These are phyloP conservation scores for Rousettus leschenaultii DNA, from an alignment of 2,113 vertebrate species.

Conservation along the genomic window DNA sequence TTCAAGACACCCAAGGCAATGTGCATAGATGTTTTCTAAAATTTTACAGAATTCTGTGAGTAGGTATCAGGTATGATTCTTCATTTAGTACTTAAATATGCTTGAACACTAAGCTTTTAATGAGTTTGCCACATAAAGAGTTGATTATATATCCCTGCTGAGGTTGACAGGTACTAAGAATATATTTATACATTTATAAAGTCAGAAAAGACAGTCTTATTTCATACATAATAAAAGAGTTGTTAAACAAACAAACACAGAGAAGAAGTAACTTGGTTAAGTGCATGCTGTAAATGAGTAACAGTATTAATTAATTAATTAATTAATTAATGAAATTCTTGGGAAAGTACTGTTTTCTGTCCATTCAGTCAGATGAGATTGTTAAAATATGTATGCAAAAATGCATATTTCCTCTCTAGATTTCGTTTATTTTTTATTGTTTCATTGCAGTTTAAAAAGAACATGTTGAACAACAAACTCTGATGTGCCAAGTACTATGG, in stretches of 20 bases:
- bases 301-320: neutral
- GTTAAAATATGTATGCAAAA: neutral
- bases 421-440: neutral
- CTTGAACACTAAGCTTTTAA: neutral
- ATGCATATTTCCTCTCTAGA: neutral
- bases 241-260: neutral
- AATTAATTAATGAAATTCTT: neutral
- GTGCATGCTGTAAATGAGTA: neutral
- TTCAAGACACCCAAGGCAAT: neutral
- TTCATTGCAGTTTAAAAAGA: slow-evolving; percentile 26
- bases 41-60: neutral
- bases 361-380: neutral
- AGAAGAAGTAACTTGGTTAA: neutral
- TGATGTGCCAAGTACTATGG: neutral
- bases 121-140: neutral
- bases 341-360: slow-evolving; percentile 18
- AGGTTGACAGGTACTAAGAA: neutral
- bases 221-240: neutral
- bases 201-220: neutral
- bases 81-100: neutral
- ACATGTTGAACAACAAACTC: neutral
- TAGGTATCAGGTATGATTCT: neutral
- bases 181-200: neutral
- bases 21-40: neutral
- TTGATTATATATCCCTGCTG: neutral